Base-by-base conservation (phyloP, 2,113 vertebrate species). In the Nanorana parkeri region DNA sequence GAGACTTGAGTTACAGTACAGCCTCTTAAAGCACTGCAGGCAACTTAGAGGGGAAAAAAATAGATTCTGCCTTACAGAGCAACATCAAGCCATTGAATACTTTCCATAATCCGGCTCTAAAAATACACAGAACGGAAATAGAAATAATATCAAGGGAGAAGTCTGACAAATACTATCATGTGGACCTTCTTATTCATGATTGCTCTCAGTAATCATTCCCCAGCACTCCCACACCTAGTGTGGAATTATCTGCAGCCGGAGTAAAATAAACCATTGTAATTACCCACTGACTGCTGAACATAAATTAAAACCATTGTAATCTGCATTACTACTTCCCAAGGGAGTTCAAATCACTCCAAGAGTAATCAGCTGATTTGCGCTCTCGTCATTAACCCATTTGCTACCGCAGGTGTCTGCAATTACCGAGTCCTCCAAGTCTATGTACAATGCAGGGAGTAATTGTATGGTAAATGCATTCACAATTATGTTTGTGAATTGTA, bases 61-160 rank as follows among this genome's bases (percentile, higher is more conserved):
- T 28, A 74, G 51, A 81, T 81, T 36, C 58, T 64, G 47, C 36
- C 63, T 75, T 47, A 68, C 51, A 60, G 60, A 81, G 52, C 80
- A 60, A 76, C 72, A 68, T 28, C 63, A 60, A 32, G 60, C 68
- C 65, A 56, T 52, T 68, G 71, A 76, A 67, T 54, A 67, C 80
- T 74, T 66, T 55, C 69, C 61, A 56, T 66, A 81, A 81, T 81
- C 80, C 73, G 23, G 23, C 28, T 55, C 80, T 55, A 68, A 83
- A 83, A 74, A 81, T 81, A 83, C 63, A 21, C 52, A 28, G 52
- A 55, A 60, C 63, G 47, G 76, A 75, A 83, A 83, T 76, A 83
- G 80, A 83, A 60, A 76, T 76, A 83, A 74, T 68, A 60, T 58
- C 80, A 83, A 58, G 52, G 80, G 80, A 83, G 80, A 67, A 54